Evolutionary conservation across 2,797 vertebrate species (phyloP).

Genomic region (Craterocephalus amniculus): DNA sequence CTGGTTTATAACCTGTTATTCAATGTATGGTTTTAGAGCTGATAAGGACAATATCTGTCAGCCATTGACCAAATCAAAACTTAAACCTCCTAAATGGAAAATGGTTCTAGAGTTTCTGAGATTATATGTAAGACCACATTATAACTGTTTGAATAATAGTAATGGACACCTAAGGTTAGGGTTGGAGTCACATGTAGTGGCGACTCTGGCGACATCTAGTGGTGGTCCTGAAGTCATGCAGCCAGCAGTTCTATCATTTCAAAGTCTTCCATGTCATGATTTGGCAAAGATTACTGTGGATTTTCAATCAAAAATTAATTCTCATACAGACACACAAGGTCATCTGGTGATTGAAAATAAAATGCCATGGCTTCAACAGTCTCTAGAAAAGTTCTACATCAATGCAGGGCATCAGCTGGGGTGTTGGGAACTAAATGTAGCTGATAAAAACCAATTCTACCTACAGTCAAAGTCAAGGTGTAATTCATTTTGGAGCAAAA

Average conservation of each 20-base stretch:
- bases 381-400: too few species aligned
- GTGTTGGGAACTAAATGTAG: neutral
- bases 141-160: neutral
- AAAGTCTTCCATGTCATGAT: neutral
- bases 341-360: neutral
- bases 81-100: neutral
- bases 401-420: too few species aligned
- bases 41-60: constrained; percentile 12
- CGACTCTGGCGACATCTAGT: neutral
- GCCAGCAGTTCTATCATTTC: neutral
- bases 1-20: constrained; percentile 23
- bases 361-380: neutral
- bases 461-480: neutral
- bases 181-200: too few species aligned
- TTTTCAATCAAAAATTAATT: neutral
- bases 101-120: neutral
- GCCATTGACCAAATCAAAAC: constrained; percentile 10
- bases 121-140: neutral
- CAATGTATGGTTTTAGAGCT: constrained; percentile 4
- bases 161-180: neutral
- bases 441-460: neutral
- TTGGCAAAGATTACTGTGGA: neutral
- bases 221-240: neutral
- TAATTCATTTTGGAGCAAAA: neutral
- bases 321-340: neutral